phyloP scores from a whole-genome alignment of 2,797 vertebrate genomes.

The Sarcophilus harrisii region DNA sequence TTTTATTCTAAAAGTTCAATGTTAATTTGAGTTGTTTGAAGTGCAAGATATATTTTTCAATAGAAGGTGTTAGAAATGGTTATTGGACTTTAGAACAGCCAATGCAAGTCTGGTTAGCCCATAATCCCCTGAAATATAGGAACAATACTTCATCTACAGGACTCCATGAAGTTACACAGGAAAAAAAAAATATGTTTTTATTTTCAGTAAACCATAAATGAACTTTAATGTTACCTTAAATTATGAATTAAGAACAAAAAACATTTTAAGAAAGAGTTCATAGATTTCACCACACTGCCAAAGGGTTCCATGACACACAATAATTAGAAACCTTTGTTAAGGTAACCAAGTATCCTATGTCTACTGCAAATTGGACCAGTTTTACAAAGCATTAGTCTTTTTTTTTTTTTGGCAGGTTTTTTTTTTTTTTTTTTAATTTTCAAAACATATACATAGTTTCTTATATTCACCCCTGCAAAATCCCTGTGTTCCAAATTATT shows the following conservation, averaged over 20 bases:
- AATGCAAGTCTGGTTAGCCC: background rate
- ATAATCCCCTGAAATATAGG: background rate
- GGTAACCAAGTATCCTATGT: background rate
- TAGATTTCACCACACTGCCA: background rate
- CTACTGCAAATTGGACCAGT: background rate
- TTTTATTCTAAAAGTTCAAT: background rate
- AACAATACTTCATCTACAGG: background rate
- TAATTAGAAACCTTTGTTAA: background rate
- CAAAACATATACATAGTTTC: too few species aligned
- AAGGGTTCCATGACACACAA: background rate
- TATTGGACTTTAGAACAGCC: background rate
- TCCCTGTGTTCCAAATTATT: too few species aligned
- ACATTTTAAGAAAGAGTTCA: background rate
- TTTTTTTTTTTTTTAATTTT: too few species aligned
- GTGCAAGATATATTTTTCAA: background rate
- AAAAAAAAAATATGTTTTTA: background rate
- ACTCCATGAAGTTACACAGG: background rate
- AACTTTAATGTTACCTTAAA: background rate
- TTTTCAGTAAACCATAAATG: background rate
- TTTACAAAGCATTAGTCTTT: background rate
- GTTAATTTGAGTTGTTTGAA: background rate
- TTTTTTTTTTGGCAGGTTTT: too few species aligned
- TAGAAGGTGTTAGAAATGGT: background rate
- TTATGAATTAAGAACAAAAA: background rate
- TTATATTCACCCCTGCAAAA: too few species aligned